A percentile compares a stretch with the other conserved stretches of the same genome.
Evolutionary conservation across 2,113 vertebrate genomes (phyloP).

Genomic region (Dasyprocta punctata): DNA sequence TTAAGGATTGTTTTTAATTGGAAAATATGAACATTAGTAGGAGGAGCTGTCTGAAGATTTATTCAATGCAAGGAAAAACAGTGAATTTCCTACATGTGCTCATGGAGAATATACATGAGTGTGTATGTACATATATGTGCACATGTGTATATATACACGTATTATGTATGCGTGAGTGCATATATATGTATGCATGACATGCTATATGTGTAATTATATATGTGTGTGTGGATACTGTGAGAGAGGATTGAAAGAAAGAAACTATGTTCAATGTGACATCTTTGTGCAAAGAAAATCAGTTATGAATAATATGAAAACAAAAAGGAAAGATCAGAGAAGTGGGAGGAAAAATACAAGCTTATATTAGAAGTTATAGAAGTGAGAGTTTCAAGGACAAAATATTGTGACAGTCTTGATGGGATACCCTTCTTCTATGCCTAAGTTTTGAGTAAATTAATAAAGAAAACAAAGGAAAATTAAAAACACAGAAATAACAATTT

Average conservation of each 20-base stretch:
- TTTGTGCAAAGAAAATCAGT: neutral
- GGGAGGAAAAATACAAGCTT: neutral
- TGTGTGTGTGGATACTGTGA: too few species aligned
- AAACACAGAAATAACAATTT: neutral
- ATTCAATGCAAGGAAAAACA: neutral
- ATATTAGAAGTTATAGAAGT: neutral
- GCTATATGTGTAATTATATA: neutral
- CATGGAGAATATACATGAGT: neutral
- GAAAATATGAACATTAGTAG: neutral
- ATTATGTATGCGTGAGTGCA: neutral
- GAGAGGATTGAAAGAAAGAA: neutral
- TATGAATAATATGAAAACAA: neutral
- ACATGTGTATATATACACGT: neutral
- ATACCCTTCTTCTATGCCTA: neutral
- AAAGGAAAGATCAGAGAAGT: neutral
- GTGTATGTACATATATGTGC: neutral
- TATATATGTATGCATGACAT: neutral
- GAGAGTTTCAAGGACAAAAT: neutral
- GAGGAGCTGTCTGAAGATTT: neutral
- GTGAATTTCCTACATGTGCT: neutral
- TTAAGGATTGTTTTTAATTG: neutral
- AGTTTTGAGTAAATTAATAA: neutral
- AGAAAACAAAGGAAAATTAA: neutral
- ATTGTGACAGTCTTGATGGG: fast-evolving
- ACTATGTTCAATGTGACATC: neutral